phyloP scores from a whole-genome alignment of 2,113 vertebrate species.

The Noctilio leporinus region DNA sequence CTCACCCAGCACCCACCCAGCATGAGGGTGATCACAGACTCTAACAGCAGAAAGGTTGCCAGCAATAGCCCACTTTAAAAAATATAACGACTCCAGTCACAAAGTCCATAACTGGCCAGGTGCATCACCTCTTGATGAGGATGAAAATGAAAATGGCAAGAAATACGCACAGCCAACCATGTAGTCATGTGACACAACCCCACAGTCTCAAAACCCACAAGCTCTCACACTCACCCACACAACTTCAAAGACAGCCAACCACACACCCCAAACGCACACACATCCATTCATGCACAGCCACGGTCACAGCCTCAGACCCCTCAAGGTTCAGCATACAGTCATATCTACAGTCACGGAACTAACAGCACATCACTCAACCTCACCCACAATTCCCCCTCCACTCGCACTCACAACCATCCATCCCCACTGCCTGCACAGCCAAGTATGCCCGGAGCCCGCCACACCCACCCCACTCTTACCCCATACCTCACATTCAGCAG shows the following conservation, averaged over 20 bases:
- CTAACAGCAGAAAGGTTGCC: slow-evolving; percentile 38
- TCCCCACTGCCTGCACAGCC: too few relatives aligned
- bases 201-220: neutral
- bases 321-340: neutral
- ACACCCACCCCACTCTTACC: fast-evolving
- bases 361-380: neutral
- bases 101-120: slow-evolving; percentile 59
- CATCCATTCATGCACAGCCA: neutral
- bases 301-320: neutral
- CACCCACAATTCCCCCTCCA: neutral
- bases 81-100: slow-evolving; percentile 68
- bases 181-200: neutral
- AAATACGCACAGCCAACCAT: neutral
- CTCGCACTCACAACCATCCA: neutral
- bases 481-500: neutral
- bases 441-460: neutral
- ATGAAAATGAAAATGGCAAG: neutral
- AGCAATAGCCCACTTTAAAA: slow-evolving; percentile 72
- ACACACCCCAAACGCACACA: neutral
- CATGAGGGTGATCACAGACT: neutral
- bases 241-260: neutral
- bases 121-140: neutral
- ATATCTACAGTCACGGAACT: neutral
- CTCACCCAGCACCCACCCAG: too few relatives aligned
- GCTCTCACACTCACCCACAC: neutral